Evolutionary conservation across 2,113 vertebrate genomes (phyloP).

Genomic region (Ovis canadensis): DNA sequence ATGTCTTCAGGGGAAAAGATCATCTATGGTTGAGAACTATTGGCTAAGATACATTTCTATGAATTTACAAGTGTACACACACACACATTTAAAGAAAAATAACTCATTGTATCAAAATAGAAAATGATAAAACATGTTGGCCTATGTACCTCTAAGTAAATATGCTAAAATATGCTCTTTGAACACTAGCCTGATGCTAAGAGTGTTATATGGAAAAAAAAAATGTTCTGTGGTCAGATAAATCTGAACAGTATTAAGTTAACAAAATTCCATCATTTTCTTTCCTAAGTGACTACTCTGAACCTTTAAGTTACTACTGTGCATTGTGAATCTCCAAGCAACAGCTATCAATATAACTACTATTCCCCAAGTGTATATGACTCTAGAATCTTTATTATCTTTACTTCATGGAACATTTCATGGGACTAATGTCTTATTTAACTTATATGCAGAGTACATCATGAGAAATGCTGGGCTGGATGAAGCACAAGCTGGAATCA

Average conservation of each 20-base stretch:
- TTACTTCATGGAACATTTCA: background rate
- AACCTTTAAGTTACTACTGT: background rate
- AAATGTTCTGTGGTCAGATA: background rate
- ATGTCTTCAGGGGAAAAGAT: background rate
- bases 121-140: background rate
- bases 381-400: slow-evolving; percentile 21
- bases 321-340: background rate
- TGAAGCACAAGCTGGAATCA: no score
- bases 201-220: background rate
- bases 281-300: background rate
- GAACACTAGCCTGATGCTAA: background rate
- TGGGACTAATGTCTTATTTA: background rate
- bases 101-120: background rate
- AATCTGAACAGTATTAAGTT: background rate
- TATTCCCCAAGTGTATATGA: background rate
- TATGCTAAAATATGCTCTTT: background rate
- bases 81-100: background rate
- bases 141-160: background rate
- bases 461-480: no score
- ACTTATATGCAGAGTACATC: no score
- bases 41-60: background rate
- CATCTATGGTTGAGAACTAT: background rate
- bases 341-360: background rate
- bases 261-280: background rate
- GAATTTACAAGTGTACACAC: background rate